Base-by-base conservation (phyloP, 2,113 vertebrate species). In the Peromyscus californicus region DNA sequence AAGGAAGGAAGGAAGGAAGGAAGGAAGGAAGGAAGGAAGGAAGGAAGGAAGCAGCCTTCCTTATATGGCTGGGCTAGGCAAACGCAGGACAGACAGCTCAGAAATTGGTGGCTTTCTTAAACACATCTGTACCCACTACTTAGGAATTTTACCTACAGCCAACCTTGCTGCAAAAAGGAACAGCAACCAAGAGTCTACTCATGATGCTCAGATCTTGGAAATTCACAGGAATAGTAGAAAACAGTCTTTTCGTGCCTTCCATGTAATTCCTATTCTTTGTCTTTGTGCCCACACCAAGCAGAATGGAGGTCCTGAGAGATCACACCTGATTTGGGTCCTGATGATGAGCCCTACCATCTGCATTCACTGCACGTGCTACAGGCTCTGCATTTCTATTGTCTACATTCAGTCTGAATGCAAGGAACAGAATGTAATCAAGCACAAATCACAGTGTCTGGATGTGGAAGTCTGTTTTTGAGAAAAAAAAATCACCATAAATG, bases 401-500 rank as follows among this genome's bases (percentile, higher is more conserved):
- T 48, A 45, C n/a, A 48, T 39, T 54, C 4, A 4, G 59, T 67
- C 59, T 96, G 87, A 97, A 95, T 94, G 57, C 80, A 61, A 89
- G 90, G 61, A 91, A 61, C 9, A 63, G 87, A 96, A 98, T 45
- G 95, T 57, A 96, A 93, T 96, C 97, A 97, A 86, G 90, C 61
- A 83, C 61, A 91, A 97, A 95, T 96, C 95, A 89, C 12, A 95
- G 89, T 1, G 57, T 97, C 93, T 93, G 67, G 86, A 89, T 65
- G 3, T 42, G 72, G 65, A 48, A 97, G 63, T 87, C 82, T 95
- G 78, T 79, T 97, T 96, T 57, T n/a, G 86, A 72, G n/a, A 0
- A 61, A 96, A 79, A 97, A 96, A 98, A 97, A 90, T 42, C 78
- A 89, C 26, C 74, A 96, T 15, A 97, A 97, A 65, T 57, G 80